Conservation (phyloP, 2,797 vertebrate species). For the Pagetopsis macropterus region DNA sequence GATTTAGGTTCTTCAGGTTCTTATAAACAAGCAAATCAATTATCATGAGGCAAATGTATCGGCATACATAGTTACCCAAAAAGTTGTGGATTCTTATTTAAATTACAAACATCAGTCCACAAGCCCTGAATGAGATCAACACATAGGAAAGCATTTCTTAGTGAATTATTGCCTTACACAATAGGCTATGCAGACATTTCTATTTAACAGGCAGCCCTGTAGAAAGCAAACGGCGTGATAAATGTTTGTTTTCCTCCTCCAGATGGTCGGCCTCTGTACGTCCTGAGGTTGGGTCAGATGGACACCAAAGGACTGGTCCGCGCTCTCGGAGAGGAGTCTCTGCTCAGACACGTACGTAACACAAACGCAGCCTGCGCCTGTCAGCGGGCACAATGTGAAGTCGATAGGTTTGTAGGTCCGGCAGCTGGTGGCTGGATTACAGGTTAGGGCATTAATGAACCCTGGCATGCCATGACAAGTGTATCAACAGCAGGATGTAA, state of each 20-base stretch:
- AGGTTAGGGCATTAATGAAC: slow-evolving; percentile 25
- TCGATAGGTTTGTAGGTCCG: slow-evolving; percentile 26
- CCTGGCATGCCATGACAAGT: not conserved
- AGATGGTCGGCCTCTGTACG: slow-evolving; percentile 96
- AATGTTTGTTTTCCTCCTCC: slow-evolving; percentile 42
- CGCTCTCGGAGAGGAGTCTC: slow-evolving; percentile 95
- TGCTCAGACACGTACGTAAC: slow-evolving; percentile 93
- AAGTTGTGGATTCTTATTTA: slow-evolving; percentile 12
- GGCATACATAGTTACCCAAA: slow-evolving; percentile 5
- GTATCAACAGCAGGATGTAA: slow-evolving; percentile 40
- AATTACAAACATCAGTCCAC: not conserved
- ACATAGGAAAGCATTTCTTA: slow-evolving; percentile 21
- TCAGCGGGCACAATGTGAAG: not conserved
- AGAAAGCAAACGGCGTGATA: slow-evolving; percentile 33
- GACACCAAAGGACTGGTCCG: slow-evolving; percentile 97
- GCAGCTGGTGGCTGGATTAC: slow-evolving; percentile 41
- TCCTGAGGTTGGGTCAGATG: slow-evolving; percentile 98
- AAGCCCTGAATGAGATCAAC: not conserved
- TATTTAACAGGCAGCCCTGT: slow-evolving; percentile 16
- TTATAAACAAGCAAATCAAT: slow-evolving; percentile 22
- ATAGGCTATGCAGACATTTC: not conserved
- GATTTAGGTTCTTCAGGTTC: slow-evolving; percentile 27
- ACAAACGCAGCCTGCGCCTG: not conserved
- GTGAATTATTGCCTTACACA: not conserved
- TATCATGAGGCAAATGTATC: slow-evolving; percentile 38